A percentile compares a stretch with the other conserved stretches of the same genome.
Evolutionary conservation across 2,888 invertebrate species (phyloP).

Genomic region (Penaeus monodon): DNA sequence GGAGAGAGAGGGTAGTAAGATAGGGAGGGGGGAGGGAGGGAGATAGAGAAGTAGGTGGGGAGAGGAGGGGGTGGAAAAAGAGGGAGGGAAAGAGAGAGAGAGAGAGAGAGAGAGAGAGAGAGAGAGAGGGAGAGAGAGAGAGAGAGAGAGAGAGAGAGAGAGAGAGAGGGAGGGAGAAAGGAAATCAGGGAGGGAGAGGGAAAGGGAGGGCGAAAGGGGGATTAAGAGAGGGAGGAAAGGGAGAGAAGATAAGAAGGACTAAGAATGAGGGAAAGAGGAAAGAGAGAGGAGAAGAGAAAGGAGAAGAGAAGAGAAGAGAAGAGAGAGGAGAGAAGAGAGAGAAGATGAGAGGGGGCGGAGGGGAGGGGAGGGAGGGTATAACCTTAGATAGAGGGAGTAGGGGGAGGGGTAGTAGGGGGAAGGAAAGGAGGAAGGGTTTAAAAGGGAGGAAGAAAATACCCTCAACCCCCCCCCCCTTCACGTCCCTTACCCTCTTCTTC

Average conservation of each 20-base stretch:
- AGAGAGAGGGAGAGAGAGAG: background rate
- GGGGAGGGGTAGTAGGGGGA: background rate
- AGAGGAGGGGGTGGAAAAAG: background rate
- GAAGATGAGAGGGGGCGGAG: background rate
- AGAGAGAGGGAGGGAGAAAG: background rate
- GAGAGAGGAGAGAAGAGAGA: background rate
- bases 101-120: background rate
- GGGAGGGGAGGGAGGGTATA: background rate
- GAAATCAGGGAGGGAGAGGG: background rate
- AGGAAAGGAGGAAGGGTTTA: background rate
- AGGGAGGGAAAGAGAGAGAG: background rate
- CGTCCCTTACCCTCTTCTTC: too few species aligned
- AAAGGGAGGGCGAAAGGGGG: background rate
- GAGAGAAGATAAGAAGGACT: background rate
- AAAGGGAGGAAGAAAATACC: background rate
- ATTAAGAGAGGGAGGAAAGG: too few species aligned
- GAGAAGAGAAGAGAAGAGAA: background rate
- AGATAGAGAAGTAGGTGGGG: background rate
- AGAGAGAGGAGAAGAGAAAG: background rate
- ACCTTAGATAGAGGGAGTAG: too few species aligned
- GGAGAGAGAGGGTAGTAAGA: background rate
- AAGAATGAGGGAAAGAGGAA: too few species aligned
- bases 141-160: background rate
- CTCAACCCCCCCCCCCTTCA: background rate
- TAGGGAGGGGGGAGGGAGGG: background rate